Conservation (phyloP, 2,888 invertebrate genomes). For the Incurvaria masculella region DNA sequence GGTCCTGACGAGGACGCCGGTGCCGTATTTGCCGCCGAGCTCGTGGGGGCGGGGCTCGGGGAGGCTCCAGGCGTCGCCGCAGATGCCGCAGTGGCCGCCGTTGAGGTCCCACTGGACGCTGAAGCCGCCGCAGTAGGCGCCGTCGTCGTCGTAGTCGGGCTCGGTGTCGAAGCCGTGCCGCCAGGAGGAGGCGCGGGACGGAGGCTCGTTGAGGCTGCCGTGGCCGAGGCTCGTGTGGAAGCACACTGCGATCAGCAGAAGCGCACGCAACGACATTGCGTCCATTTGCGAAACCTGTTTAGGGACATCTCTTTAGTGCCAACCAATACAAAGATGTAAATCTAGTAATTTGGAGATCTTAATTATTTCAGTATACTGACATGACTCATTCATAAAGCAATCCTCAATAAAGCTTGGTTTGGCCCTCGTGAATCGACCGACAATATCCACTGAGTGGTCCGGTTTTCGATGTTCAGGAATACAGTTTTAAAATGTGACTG, state of each 20-base stretch:
- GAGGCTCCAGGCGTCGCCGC: constrained; percentile 77
- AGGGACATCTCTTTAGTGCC: too few relatives aligned
- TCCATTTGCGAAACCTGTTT: neutral
- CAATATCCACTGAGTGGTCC: too few relatives aligned
- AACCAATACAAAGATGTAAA: too few relatives aligned
- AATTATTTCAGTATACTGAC: too few relatives aligned
- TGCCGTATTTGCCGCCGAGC: constrained; percentile 75
- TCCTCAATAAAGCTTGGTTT: too few relatives aligned
- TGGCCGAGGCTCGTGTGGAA: constrained; percentile 39
- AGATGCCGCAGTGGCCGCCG: constrained; percentile 75
- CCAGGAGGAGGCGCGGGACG: constrained; percentile 79
- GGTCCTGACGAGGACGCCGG: constrained; percentile 68
- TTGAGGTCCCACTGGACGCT: constrained; percentile 71
- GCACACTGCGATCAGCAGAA: neutral
- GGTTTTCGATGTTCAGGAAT: too few relatives aligned
- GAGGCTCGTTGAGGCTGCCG: constrained; percentile 73
- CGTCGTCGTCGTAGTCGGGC: constrained; percentile 81
- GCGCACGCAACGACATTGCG: neutral
- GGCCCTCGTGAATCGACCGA: too few relatives aligned
- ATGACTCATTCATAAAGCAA: too few relatives aligned
- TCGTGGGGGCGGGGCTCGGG: constrained; percentile 70
- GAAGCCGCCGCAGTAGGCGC: constrained; percentile 79
- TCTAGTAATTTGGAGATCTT: too few relatives aligned
- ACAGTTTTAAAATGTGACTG: too few relatives aligned
- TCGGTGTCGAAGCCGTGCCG: constrained; percentile 74